Conservation (phyloP, 2,113 vertebrate species). For the Pantherophis guttatus region DNA sequence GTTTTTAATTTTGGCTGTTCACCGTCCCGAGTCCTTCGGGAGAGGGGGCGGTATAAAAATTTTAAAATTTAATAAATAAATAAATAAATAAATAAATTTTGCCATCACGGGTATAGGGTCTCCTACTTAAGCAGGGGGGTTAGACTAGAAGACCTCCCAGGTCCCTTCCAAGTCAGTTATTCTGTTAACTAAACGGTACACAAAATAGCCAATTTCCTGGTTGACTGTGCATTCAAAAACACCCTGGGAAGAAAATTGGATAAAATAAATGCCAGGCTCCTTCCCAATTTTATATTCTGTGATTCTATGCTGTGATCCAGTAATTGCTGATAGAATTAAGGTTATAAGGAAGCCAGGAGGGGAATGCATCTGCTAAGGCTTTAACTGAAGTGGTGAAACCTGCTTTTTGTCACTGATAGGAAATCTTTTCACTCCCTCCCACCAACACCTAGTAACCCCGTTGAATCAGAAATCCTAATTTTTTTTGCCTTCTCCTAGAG, state of each 20-base stretch:
- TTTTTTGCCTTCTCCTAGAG: not conserved
- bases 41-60: too few species aligned
- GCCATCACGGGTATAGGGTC: too few species aligned
- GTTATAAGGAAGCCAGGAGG: not conserved
- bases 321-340: not conserved
- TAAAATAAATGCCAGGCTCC: not conserved
- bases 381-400: not conserved
- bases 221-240: not conserved
- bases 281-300: not conserved
- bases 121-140: too few species aligned
- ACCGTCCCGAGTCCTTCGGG: too few species aligned
- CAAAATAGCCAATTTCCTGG: not conserved
- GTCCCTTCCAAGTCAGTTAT: too few species aligned
- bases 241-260: not conserved
- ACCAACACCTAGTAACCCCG: not conserved
- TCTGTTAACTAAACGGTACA: not conserved
- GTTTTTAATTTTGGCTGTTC: too few species aligned
- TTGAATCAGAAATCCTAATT: not conserved
- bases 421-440: not conserved
- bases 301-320: not conserved
- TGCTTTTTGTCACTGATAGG: not conserved
- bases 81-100: too few species aligned
- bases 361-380: not conserved
- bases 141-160: too few species aligned
- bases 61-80: too few species aligned